Conservation (phyloP, 30 jellyfish, hydroid and myxozoan species). For the Aurelia aurita region DNA sequence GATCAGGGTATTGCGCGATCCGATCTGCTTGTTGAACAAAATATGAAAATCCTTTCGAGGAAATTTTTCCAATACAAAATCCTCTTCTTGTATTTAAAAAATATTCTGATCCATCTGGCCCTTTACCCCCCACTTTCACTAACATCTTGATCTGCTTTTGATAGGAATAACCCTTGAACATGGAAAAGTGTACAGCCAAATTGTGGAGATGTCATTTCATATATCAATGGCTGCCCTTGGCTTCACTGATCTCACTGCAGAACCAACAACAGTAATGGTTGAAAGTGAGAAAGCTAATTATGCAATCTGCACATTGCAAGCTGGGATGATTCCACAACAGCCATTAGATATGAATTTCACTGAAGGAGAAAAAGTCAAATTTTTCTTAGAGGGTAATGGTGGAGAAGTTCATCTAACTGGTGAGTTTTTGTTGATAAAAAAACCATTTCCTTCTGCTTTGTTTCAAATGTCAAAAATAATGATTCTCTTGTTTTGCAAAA, state of each 20-base stretch:
- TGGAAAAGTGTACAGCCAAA: constrained; percentile 93
- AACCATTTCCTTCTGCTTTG: too few species aligned
- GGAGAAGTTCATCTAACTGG: constrained; percentile 98
- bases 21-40: too few species aligned
- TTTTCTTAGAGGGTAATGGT: constrained; percentile 84
- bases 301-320: constrained; percentile 91
- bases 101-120: too few species aligned
- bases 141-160: too few species aligned
- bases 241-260: constrained; percentile 57
- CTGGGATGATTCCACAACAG: constrained; percentile 90
- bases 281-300: constrained; percentile 79
- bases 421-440: not conserved
- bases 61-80: too few species aligned
- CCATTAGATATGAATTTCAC: constrained; percentile 86
- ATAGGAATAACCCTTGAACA: constrained; percentile 88
- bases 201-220: constrained; percentile 90
- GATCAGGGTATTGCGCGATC: too few species aligned
- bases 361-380: constrained; percentile 94
- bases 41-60: too few species aligned
- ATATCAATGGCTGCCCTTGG: constrained; percentile 99
- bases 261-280: constrained; percentile 84
- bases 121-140: too few species aligned
- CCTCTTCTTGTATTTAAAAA: too few species aligned
- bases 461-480: too few species aligned
- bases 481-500: too few species aligned